These are phyloP conservation scores for Philaethria dido DNA, from an alignment of 2,888 invertebrate species.

Conservation along the genomic window DNA sequence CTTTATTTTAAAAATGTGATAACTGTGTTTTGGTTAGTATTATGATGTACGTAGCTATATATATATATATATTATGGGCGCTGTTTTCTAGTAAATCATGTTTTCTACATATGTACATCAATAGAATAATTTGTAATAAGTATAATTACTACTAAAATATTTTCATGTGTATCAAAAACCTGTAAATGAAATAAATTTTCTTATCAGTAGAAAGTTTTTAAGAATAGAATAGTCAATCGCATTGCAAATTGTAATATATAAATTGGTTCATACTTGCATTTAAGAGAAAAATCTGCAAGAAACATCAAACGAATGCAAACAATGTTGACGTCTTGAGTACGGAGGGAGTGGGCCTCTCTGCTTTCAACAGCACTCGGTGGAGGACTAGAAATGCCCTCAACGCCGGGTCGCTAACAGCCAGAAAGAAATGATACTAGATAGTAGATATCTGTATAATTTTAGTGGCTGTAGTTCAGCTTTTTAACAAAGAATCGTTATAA, in stretches of 20 bases:
- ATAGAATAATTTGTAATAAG: too few relatives aligned
- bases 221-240: not conserved
- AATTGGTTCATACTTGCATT: slow-evolving; percentile 36
- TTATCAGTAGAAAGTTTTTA: too few relatives aligned
- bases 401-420: slow-evolving; percentile 36
- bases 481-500: slow-evolving; percentile 17
- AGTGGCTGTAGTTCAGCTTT: slow-evolving; percentile 23
- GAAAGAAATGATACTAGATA: slow-evolving; percentile 39
- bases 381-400: slow-evolving; percentile 37
- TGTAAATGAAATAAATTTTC: too few relatives aligned
- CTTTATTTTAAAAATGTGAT: slow-evolving; percentile 1
- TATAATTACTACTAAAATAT: too few relatives aligned
- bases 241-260: slow-evolving; percentile 21
- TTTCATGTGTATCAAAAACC: not conserved
- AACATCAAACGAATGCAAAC: slow-evolving; percentile 44
- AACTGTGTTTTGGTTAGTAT: not conserved
- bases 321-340: slow-evolving; percentile 42
- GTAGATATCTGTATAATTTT: slow-evolving; percentile 35
- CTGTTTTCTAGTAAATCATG: too few relatives aligned
- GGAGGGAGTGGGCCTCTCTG: slow-evolving; percentile 39
- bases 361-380: slow-evolving; percentile 38
- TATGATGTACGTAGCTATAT: not conserved
- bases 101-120: too few relatives aligned
- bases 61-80: too few relatives aligned
- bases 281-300: slow-evolving; percentile 35